These are phyloP conservation scores for Chelonoidis abingdonii DNA, from an alignment of 2,113 vertebrate genomes.

Conservation along the genomic window DNA sequence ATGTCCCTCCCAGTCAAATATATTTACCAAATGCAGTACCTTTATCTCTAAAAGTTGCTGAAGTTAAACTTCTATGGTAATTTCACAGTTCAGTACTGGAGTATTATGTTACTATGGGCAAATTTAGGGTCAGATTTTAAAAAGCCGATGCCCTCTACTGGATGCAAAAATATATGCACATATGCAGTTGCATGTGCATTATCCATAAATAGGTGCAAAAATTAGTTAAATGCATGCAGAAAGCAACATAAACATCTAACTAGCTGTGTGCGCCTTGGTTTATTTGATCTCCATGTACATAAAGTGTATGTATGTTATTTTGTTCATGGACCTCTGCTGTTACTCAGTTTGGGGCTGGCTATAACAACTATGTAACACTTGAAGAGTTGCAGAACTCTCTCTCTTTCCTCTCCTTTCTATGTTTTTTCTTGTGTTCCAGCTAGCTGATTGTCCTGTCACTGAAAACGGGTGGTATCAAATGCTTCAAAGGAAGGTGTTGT, in stretches of 20 bases:
- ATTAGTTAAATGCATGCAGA: no score
- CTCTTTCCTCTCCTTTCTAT: not conserved
- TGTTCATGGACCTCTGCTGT: not conserved
- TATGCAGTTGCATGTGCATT: no score
- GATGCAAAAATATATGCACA: no score
- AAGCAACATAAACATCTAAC: not conserved
- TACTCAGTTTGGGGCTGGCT: not conserved
- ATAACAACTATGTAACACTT: not conserved
- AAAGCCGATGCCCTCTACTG: no score
- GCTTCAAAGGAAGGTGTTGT: not conserved
- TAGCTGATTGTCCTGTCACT: constrained; percentile 6
- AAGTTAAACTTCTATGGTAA: not conserved
- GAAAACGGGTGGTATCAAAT: not conserved
- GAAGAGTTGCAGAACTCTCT: not conserved
- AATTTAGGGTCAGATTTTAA: no score
- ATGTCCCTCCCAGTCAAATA: not conserved
- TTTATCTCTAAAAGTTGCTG: not conserved
- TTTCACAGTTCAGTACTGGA: no score
- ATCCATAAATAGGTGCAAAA: no score
- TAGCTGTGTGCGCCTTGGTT: not conserved
- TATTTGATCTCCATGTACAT: not conserved
- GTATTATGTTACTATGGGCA: no score
- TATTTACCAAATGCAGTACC: not conserved
- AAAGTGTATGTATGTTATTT: not conserved
- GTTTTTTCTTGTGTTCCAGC: not conserved